These are phyloP conservation scores for Melanotaenia parkinsoni DNA, from an alignment of 2,797 vertebrate genomes.

Conservation along the genomic window DNA sequence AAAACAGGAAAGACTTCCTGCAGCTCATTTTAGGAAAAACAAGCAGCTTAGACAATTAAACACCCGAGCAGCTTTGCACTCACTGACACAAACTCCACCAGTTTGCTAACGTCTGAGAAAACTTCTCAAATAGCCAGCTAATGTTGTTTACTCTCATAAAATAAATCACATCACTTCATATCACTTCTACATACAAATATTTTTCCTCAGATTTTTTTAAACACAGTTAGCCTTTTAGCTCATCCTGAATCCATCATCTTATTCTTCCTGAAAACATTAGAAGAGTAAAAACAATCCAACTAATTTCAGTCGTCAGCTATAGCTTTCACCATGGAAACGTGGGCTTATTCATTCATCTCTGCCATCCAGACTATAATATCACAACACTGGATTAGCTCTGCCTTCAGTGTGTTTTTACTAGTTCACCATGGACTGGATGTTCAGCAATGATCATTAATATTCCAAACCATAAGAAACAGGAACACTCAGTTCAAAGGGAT, in stretches of 20 bases:
- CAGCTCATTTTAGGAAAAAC: constrained; percentile 82
- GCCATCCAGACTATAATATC: background rate
- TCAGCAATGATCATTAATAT: background rate
- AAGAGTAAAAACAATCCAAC: no score
- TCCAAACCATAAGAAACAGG: background rate
- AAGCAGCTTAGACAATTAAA: constrained; percentile 75
- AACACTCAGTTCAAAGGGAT: background rate
- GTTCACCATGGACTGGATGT: background rate
- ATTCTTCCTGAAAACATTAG: background rate
- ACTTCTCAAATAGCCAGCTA: background rate
- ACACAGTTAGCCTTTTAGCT: background rate
- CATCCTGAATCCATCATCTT: background rate
- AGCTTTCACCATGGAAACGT: no score
- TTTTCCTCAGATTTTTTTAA: background rate
- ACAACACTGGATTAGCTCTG: background rate
- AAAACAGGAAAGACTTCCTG: constrained; percentile 86
- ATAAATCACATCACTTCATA: no score
- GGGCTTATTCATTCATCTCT: background rate
- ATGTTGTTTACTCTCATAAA: background rate
- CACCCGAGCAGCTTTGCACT: constrained; percentile 32
- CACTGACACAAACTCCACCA: constrained; percentile 30
- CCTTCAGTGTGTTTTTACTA: background rate
- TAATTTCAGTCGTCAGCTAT: no score
- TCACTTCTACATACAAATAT: no score
- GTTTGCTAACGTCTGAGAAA: constrained; percentile 2